A percentile compares a stretch with the other conserved stretches of the same genome.
Conservation (phyloP, 2,113 vertebrate species). For the Otus sunia region DNA sequence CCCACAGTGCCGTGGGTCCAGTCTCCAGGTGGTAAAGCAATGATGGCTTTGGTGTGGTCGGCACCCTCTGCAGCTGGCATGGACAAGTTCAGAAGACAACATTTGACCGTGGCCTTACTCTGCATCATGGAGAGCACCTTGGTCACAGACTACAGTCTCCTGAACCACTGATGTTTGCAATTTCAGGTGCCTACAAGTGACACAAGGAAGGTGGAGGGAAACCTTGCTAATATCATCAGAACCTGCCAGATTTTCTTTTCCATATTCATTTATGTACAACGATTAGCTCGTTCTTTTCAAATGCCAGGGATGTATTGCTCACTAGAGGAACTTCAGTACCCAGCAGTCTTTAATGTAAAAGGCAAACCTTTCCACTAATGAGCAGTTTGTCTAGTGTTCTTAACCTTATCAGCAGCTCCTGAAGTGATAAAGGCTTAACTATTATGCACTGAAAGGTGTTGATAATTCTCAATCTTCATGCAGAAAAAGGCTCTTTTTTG, state of each 20-base stretch:
- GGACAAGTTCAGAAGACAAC: background rate
- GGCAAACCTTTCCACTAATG: conserved; percentile 85
- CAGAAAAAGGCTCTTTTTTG: conserved; percentile 77
- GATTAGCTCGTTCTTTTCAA: conserved; percentile 77
- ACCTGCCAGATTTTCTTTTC: conserved; percentile 64
- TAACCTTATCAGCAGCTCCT: conserved; percentile 86
- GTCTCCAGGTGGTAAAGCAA: accelerated
- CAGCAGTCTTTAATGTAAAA: conserved; percentile 83
- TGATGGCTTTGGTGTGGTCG: background rate
- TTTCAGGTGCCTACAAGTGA: background rate
- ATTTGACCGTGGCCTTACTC: background rate
- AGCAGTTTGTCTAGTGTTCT: conserved; percentile 86
- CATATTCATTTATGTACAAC: conserved; percentile 74
- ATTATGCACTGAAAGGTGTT: conserved; percentile 84
- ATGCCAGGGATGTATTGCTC: conserved; percentile 80
- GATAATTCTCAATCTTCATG: conserved; percentile 85
- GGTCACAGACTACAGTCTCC: background rate
- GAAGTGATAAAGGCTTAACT: conserved; percentile 85
- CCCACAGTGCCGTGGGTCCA: accelerated
- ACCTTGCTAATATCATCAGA: conserved; percentile 48
- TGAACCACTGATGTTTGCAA: background rate
- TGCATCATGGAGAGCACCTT: background rate
- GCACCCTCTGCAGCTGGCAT: background rate
- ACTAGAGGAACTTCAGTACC: conserved; percentile 79
- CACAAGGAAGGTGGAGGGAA: background rate